phyloP scores from a whole-genome alignment of 2,888 invertebrate genomes.

The Plagodis dolabraria region DNA sequence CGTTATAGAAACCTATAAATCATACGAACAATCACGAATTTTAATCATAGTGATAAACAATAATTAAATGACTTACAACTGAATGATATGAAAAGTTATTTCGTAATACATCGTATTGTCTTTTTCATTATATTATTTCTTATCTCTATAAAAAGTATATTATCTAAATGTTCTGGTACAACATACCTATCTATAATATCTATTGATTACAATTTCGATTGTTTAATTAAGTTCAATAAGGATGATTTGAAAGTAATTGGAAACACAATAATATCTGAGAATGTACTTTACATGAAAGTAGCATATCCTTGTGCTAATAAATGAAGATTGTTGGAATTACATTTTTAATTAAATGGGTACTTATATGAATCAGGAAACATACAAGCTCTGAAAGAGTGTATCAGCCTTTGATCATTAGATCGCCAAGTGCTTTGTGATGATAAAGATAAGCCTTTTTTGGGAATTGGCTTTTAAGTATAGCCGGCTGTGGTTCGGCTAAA shows the following conservation, averaged over 20 bases:
- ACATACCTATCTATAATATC: conserved; percentile 18
- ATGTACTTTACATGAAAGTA: too few species aligned
- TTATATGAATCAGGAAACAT: too few species aligned
- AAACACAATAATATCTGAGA: conserved; percentile 2
- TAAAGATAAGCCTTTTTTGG: too few species aligned
- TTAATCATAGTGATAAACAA: conserved; percentile 26
- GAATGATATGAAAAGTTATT: conserved; percentile 70
- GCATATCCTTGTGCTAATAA: too few species aligned
- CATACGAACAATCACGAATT: too few species aligned
- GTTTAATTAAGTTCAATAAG: conserved; percentile 27
- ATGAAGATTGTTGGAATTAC: not conserved
- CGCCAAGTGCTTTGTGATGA: too few species aligned
- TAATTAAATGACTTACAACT: conserved; percentile 41
- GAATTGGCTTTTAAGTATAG: too few species aligned
- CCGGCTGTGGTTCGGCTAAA: too few species aligned
- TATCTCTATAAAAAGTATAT: conserved; percentile 55
- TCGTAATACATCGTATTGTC: conserved; percentile 80
- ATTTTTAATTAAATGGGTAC: too few species aligned
- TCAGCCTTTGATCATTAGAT: too few species aligned
- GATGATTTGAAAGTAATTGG: conserved; percentile 5
- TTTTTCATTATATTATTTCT: conserved; percentile 69
- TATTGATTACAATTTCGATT: conserved; percentile 19
- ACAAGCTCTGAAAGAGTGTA: too few species aligned
- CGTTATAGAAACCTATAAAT: too few species aligned
- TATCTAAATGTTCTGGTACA: conserved; percentile 36